Conservation (phyloP, 2,113 vertebrate species). For the Lepus europaeus region DNA sequence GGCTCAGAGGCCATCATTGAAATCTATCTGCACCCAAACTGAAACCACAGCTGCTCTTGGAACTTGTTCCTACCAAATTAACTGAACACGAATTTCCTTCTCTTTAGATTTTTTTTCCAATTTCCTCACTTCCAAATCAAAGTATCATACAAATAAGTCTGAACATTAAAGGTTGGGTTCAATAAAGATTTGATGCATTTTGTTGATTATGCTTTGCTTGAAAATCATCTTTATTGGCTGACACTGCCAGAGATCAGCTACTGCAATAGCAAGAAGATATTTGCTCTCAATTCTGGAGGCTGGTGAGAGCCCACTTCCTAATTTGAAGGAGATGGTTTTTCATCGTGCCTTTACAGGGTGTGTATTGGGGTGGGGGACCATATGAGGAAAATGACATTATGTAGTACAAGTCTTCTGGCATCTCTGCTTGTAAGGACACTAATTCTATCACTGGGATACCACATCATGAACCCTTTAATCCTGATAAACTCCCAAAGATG, state of each 20-base stretch:
- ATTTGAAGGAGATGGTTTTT: not conserved
- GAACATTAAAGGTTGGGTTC: not conserved
- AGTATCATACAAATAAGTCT: not conserved
- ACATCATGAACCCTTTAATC: not conserved
- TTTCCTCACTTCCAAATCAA: not conserved
- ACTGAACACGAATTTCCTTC: not conserved
- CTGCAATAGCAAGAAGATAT: not conserved
- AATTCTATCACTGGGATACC: accelerated
- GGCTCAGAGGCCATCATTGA: not conserved
- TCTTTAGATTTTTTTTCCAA: not conserved
- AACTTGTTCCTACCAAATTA: not conserved
- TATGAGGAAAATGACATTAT: not conserved
- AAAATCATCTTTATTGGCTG: not conserved
- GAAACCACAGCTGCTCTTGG: not conserved
- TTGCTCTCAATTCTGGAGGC: not conserved
- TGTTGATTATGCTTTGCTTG: not conserved
- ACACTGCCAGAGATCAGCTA: not conserved
- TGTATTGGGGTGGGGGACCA: accelerated
- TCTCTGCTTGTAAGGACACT: not conserved
- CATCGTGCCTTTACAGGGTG: accelerated
- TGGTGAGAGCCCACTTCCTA: not conserved
- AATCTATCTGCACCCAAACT: not conserved
- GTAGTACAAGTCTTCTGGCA: not conserved
- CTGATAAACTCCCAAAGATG: not conserved
- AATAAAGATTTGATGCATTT: not conserved